Evolutionary conservation across 2,113 vertebrate species (phyloP), one percentile per base, ranked within the genome.

Genomic region (Cettia cetti): DNA sequence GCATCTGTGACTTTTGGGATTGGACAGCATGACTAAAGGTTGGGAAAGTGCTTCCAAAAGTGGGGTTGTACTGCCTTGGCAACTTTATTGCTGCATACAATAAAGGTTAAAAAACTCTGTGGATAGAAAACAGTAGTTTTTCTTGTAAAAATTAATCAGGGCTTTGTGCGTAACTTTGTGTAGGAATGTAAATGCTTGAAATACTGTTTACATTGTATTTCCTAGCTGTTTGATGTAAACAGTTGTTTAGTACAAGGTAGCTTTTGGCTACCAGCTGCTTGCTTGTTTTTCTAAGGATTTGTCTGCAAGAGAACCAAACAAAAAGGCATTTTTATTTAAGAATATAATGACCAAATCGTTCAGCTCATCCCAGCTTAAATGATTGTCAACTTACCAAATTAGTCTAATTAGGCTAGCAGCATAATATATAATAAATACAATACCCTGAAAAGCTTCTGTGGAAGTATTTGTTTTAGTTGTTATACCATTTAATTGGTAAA

Each of bases 231-330:
- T 95, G 52, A 20, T 93, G 44, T 90, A 95, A 96, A 92, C 90
- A 97, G 52, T 92, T 91, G 72, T 65, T 90, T 87, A 92, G 42
- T 82, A 87, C 63, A 94, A 31, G 26, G 47, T 92, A 92, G 47
- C 64, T 86, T 80, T 70, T 40, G 82, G 71, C 92, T 44, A n/a
- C 33, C 82, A 96, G 84, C 75, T 96, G 79, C 83, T 96, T 95
- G 31, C 76, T 97, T 96, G 69, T 91, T 94, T 96, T 92, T 82
- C 26, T 81, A 83, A 85, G 81, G 57, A 49, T 95, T 97, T 95
- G 69, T 97, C 89, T 93, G 82, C 70, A 92, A 72, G 61, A 94
- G 59, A 69, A 21, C 6, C 3, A 93, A 94, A 71, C 30, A 76
- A 90, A 89, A 50, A 82, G 35, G 4, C 1, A 0, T 53, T 39